Evolutionary conservation across 2,888 invertebrate genomes (phyloP), one percentile per base, ranked within the genome.

Genomic region (Pinctada fucata): DNA sequence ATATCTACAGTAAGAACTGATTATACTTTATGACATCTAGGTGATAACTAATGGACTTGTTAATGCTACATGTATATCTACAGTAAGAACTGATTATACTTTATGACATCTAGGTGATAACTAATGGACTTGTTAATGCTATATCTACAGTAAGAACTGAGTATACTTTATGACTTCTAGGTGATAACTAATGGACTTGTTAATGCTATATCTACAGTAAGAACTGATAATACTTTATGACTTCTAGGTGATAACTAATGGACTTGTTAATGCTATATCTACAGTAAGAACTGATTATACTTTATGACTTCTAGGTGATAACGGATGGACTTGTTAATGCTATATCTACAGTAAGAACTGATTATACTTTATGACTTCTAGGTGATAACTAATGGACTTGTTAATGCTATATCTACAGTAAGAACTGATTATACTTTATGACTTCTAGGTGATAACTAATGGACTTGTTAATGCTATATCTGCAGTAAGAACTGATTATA

Each of bases 231-330:
- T 31, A 31, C 31, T 31, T 31, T n/a, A n/a, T n/a, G n/a, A n/a
- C n/a, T n/a, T n/a, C n/a, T n/a, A n/a, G n/a, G n/a, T n/a, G 89
- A 99, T 99, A 69, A 98, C 99, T 0, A 97, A 96, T 92, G 97
- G 98, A 66, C 93, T 99, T 69, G 96, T 97, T 83, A 96, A 96
- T 83, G 98, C 99, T 0, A 97, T 99, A 88, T 97, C 99, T n/a
- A 96, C 97, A 5, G 97, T 97, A 94, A 95, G 95, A 92, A 66
- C 31, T 31, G 31, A 31, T 0, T 31, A 31, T 31, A 31, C 31
- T 31, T 31, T n/a, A n/a, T n/a, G n/a, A n/a, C n/a, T n/a, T n/a
- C n/a, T n/a, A n/a, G n/a, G n/a, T n/a, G n/a, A n/a, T n/a, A n/a
- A n/a, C n/a, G n/a, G n/a, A 96, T 92, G 97, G 98, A 66, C 93